Conservation (phyloP, 2,113 vertebrate genomes). For the Apus apus region DNA sequence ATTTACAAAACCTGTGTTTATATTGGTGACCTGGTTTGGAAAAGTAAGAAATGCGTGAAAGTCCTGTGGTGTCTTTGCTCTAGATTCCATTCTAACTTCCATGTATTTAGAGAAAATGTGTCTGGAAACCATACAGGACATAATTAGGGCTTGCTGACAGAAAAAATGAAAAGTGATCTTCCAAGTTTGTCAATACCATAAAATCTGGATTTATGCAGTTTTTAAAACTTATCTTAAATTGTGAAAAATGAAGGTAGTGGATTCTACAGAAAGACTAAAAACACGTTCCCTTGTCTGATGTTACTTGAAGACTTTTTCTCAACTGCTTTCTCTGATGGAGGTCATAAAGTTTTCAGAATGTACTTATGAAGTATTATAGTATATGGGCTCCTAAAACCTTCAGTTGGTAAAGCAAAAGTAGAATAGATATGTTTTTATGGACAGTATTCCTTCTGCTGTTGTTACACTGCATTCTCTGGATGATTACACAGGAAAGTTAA, state of each 20-base stretch:
- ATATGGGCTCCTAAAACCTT: background rate
- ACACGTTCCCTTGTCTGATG: background rate
- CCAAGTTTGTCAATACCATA: background rate
- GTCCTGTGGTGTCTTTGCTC: background rate
- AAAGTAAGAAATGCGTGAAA: conserved; percentile 21
- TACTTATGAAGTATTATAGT: background rate
- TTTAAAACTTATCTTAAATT: background rate
- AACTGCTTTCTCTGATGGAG: background rate
- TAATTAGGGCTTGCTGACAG: background rate
- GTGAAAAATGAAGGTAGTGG: background rate
- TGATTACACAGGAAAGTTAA: background rate
- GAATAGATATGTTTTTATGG: background rate
- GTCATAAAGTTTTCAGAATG: background rate
- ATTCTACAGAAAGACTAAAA: background rate
- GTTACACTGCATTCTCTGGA: background rate
- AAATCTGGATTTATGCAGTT: background rate
- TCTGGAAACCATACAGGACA: background rate
- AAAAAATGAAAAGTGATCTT: background rate
- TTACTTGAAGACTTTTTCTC: background rate
- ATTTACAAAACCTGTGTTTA: background rate
- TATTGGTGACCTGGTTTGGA: background rate
- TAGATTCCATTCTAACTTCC: background rate
- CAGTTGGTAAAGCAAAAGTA: background rate
- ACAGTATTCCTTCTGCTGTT: background rate
- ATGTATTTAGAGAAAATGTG: background rate